Evolutionary conservation across 92 coral and sea anemone genomes (phyloP), one percentile per base, ranked within the genome.

Genomic region (Epizoanthus rinbou): DNA sequence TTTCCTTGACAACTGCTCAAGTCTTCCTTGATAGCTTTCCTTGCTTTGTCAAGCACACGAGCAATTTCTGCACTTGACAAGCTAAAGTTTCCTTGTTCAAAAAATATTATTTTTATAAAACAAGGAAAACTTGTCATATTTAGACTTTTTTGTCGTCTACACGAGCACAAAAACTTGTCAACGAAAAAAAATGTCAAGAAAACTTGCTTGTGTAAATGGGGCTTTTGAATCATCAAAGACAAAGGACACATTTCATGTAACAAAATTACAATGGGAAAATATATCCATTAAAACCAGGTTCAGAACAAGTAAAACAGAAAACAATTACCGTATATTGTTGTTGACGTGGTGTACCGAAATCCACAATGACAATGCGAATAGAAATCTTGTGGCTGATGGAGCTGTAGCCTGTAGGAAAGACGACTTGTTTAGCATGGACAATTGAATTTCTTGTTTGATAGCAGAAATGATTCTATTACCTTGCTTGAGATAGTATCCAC

Each of bases 261-360:
- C 69, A 64, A 64, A 64, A 11, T 3, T 64, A 64, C n/a, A 63
- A 63, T n/a, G 23, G 35, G 35, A 24, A 64, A 64, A 64, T 64
- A 19, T 64, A 64, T 25, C n/a, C 31, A 64, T 19, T 64, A 22
- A 64, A 64, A 45, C 53, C 10, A 28, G 41, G 69, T 4, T 64
- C 33, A 64, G 69, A 64, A 24, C 6, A 41, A 64, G 31, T 64
- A 64, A 64, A 64, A 21, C 15, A 64, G 69, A 18, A 64, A 21
- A 64, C 69, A 24, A 64, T 64, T 64, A 64, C 69, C 69, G 10
- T 64, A 11, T 64, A 24, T 64, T 64, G 69, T 64, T 64, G 69
- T 22, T 25, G 25, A 21, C 22, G 15, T 21, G 22, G 35, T 64
- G 25, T 64, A 64, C 68, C 2, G 25, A 63, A 63, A 23, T 64